Evolutionary conservation across 2,797 vertebrate genomes (phyloP).

Genomic region (Fundulus diaphanus): DNA sequence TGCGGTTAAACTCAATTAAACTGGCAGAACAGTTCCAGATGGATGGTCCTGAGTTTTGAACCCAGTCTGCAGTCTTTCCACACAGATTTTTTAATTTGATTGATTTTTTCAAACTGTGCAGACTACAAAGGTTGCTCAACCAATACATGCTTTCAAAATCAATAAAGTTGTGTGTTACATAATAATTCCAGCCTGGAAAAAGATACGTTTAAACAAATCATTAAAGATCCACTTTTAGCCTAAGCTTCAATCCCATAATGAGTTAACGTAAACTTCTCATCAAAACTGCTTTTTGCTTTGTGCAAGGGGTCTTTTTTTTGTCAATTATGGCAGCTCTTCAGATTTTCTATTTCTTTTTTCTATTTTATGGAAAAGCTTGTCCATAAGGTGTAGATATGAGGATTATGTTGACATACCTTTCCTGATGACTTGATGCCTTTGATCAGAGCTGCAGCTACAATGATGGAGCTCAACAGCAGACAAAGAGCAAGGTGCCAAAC

Average conservation of each 20-base stretch:
- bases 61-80: neutral
- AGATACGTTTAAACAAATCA: neutral
- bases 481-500: conserved; percentile 96
- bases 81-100: neutral
- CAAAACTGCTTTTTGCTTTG: neutral
- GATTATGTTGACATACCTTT: conserved; percentile 82
- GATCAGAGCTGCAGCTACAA: conserved; percentile 85
- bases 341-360: neutral
- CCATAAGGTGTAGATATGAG: neutral
- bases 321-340: neutral
- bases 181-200: neutral
- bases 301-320: neutral
- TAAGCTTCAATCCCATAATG: neutral
- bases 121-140: too few relatives aligned
- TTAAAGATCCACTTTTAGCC: neutral
- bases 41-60: neutral
- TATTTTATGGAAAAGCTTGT: neutral
- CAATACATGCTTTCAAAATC: neutral
- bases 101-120: too few relatives aligned
- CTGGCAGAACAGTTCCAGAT: neutral
- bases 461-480: conserved; percentile 87
- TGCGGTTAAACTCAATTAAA: too few relatives aligned
- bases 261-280: neutral
- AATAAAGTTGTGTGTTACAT: neutral
- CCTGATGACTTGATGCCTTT: conserved; percentile 98